Base-by-base conservation (phyloP, 2,797 vertebrate genomes). In the Halcyon smyrnensis region DNA sequence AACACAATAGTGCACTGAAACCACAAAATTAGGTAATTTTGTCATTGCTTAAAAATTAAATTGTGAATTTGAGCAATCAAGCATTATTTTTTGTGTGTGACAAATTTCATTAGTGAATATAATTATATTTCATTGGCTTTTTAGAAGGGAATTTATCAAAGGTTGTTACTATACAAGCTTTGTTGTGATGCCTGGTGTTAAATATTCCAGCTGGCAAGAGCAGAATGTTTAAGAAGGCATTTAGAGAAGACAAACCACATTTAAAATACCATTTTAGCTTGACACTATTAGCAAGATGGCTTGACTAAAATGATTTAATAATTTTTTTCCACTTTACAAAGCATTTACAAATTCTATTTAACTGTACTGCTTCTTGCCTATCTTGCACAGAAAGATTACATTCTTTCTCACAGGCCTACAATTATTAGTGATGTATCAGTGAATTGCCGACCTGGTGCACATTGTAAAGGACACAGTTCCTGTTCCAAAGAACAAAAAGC, bases 131-230 rank as follows among this genome's bases (percentile, higher is more conserved):
- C 45, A 12, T 3, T 65, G 7, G 2, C 16, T 85, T 93, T 87
- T 87, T 92, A 64, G 48, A 81, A 89, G 39, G 73, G 95, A 96
- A 96, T 95, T 73, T 54, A 65, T 76, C 32, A 80, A 67, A 19
- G n/a, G 24, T 73, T 96, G 24, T 83, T 93, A 89, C 56, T 80
- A 85, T 36, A 19, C 12, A 71, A 77, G 19, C 12, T 90, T 90
- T 82, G 41, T 84, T 95, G 17, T 82, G 59, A 91, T 85, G 14
- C 27, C 50, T 96, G 67, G 81, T 64, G 45, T 92, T 83, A 51
- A 84, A 62, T 48, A 69, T 60, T 77, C 53, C 65, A 92, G 43
- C 48, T 80, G 60, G 8, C 70, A 94, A 78, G n/a, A 80, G 25
- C 2, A 75, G 12, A 84, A 89, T 77, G 24, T 41, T 93, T 87